Evolutionary conservation across 2,888 invertebrate genomes (phyloP).

Genomic region (Cryptocheilus praepositus): DNA sequence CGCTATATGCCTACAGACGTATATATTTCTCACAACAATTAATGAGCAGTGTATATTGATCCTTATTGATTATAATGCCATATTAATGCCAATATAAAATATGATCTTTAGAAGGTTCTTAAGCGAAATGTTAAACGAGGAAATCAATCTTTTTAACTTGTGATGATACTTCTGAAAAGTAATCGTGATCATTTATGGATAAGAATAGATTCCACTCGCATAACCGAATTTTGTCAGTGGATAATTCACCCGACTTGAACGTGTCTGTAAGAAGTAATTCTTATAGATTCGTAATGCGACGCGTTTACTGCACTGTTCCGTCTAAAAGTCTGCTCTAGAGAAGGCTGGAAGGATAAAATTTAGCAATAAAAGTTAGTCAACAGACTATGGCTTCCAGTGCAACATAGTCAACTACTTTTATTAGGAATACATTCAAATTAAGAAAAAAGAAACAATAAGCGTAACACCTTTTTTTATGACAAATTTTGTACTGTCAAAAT

Average conservation of each 20-base stretch:
- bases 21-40: too few relatives aligned
- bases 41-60: slow-evolving; percentile 9
- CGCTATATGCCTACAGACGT: too few relatives aligned
- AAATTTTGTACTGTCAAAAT: slow-evolving; percentile 42
- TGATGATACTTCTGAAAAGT: slow-evolving; percentile 54
- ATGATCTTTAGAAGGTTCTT: slow-evolving; percentile 53
- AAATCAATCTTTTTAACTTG: slow-evolving; percentile 40
- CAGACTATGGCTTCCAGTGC: slow-evolving; percentile 40
- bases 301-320: slow-evolving; percentile 27
- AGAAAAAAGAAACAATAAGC: slow-evolving; percentile 20
- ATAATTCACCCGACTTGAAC: slow-evolving; percentile 34
- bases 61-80: slow-evolving; percentile 47
- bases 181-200: slow-evolving; percentile 19
- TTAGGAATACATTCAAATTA: slow-evolving; percentile 25
- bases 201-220: slow-evolving; percentile 23
- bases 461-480: slow-evolving; percentile 30
- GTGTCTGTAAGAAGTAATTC: slow-evolving; percentile 24
- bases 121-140: slow-evolving; percentile 15
- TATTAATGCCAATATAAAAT: slow-evolving; percentile 33
- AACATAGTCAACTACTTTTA: slow-evolving; percentile 33
- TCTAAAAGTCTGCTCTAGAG: slow-evolving; percentile 26
- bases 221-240: slow-evolving; percentile 24
- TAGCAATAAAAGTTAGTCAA: slow-evolving; percentile 22
- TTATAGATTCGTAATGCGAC: slow-evolving; percentile 24
- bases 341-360: slow-evolving; percentile 28